Conservation (phyloP, 2,888 invertebrate species). For the Hoplodrina ambigua region DNA sequence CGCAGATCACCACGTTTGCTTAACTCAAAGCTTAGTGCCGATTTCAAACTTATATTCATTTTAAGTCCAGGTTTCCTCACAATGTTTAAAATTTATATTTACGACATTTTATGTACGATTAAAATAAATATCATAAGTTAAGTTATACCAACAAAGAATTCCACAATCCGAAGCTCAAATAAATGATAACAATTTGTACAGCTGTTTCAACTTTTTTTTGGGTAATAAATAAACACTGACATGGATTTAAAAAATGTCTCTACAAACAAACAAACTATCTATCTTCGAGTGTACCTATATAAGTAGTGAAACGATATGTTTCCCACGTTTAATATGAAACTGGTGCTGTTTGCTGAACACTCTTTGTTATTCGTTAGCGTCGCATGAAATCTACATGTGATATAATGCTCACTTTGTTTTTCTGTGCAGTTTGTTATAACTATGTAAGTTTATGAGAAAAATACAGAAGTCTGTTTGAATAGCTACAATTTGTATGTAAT, state of each 20-base stretch:
- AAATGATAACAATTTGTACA: conserved; percentile 7
- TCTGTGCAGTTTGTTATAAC: neutral
- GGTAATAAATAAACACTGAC: neutral
- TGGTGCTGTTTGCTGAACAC: conserved; percentile 6
- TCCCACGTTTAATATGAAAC: conserved; percentile 32
- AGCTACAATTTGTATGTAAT: too few relatives aligned
- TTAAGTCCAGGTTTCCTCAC: neutral
- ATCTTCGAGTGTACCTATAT: too few relatives aligned
- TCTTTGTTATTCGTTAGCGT: conserved; percentile 42
- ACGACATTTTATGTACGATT: neutral
- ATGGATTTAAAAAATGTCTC: neutral
- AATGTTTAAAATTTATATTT: neutral
- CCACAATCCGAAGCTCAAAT: neutral
- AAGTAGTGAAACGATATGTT: neutral
- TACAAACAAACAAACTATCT: neutral
- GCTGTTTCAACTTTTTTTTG: conserved; percentile 10
- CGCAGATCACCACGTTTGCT: too few relatives aligned
- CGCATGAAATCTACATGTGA: conserved; percentile 45
- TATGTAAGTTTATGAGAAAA: neutral
- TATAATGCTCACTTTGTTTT: conserved; percentile 5
- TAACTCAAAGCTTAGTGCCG: too few relatives aligned
- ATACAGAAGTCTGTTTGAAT: neutral
- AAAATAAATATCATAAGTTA: neutral
- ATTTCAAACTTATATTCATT: too few relatives aligned
- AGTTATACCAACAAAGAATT: neutral